Evolutionary conservation across 2,888 invertebrate species (phyloP).

Genomic region (Scelioninae gen. 2): DNA sequence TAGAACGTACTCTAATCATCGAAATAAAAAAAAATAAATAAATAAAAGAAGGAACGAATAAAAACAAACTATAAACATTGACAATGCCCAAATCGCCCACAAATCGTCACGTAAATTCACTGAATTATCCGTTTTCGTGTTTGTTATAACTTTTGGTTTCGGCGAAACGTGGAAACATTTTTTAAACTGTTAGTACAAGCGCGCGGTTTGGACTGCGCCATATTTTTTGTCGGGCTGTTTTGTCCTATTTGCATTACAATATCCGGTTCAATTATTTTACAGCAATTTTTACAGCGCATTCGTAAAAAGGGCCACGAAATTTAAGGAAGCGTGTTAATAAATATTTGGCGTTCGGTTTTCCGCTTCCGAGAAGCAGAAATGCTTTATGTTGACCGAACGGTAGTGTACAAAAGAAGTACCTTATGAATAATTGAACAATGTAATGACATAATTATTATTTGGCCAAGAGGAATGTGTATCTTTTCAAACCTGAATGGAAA

Average conservation of each 20-base stretch:
- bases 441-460: constrained; percentile 34
- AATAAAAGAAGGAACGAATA: neutral
- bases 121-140: constrained; percentile 21
- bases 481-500: constrained; percentile 19
- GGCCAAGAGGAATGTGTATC: constrained; percentile 21
- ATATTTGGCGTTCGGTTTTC: no score
- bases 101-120: constrained; percentile 15
- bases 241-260: neutral
- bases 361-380: neutral
- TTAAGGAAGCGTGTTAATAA: no score
- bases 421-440: constrained; percentile 9
- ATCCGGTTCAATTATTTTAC: neutral
- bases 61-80: constrained; percentile 23
- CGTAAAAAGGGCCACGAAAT: no score
- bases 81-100: constrained; percentile 3
- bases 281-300: neutral
- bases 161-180: constrained; percentile 20
- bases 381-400: neutral
- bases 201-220: neutral
- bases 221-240: neutral
- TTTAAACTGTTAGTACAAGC: constrained; percentile 15
- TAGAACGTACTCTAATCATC: no score
- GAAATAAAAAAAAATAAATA: no score
- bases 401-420: neutral
- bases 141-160: constrained; percentile 24